Conservation (phyloP, 1,140 invertebrate genomes). For the Drosophila baimaii region DNA sequence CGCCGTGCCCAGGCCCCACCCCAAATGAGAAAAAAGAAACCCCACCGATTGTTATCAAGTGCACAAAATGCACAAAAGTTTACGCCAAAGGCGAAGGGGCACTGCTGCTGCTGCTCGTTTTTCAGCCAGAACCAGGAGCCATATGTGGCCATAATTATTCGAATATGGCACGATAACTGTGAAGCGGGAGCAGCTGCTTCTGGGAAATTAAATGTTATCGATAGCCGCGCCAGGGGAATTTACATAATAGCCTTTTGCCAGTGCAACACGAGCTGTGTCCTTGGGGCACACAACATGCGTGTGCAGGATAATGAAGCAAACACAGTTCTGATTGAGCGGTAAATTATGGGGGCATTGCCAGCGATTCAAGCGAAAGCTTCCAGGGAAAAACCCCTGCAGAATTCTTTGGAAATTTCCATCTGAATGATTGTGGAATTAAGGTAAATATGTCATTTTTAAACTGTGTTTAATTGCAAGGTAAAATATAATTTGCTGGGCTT, state of each 20-base stretch:
- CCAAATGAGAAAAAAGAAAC: slow-evolving; percentile 11
- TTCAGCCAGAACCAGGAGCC: slow-evolving; percentile 34
- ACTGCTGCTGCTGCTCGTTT: slow-evolving; percentile 61
- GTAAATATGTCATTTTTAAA: background rate
- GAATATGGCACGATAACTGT: slow-evolving; percentile 69
- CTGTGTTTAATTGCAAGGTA: background rate
- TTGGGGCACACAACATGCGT: slow-evolving; percentile 38
- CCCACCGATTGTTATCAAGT: slow-evolving; percentile 77
- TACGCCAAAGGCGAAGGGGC: slow-evolving; percentile 23
- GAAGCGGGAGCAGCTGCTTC: slow-evolving; percentile 43
- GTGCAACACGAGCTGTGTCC: slow-evolving; percentile 38
- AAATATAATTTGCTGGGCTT: background rate
- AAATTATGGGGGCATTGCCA: slow-evolving; percentile 26
- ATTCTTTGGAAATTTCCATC: background rate
- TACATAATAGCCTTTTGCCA: slow-evolving; percentile 52
- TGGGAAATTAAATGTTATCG: slow-evolving; percentile 56
- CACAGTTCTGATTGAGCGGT: slow-evolving; percentile 56
- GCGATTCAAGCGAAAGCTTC: slow-evolving; percentile 15
- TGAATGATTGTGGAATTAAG: background rate
- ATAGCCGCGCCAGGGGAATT: slow-evolving; percentile 52
- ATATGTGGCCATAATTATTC: slow-evolving; percentile 79
- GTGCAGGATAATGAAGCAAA: slow-evolving; percentile 55
- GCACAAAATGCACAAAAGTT: slow-evolving; percentile 77
- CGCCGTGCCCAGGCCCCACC: slow-evolving; percentile 1
- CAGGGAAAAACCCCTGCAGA: background rate